phyloP scores from a whole-genome alignment of 2,888 invertebrate species.

The Drosophila flavopinicola region DNA sequence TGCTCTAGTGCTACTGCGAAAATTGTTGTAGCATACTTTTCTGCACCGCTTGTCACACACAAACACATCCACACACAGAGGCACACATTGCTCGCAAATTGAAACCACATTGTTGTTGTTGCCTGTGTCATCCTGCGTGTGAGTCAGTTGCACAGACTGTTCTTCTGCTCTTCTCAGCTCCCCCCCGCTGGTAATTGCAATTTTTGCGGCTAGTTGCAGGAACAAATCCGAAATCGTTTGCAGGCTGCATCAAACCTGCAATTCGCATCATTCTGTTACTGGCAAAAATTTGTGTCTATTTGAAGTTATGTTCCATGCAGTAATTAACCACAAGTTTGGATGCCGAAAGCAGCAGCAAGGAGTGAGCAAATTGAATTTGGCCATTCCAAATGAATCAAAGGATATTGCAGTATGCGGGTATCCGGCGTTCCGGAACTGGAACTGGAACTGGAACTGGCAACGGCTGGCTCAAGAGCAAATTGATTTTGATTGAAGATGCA shows the following conservation, averaged over 20 bases:
- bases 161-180: background rate
- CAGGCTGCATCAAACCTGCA: conserved; percentile 16
- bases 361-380: background rate
- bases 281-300: conserved; percentile 7
- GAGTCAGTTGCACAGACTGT: conserved; percentile 24
- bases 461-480: too few relatives aligned
- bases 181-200: conserved; percentile 34
- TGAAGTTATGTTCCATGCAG: conserved; percentile 1
- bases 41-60: conserved; percentile 34
- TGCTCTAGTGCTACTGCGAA: conserved; percentile 10
- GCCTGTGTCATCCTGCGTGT: conserved; percentile 3
- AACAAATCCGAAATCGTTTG: conserved; percentile 44
- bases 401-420: background rate
- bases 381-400: background rate
- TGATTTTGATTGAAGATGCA: too few relatives aligned
- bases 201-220: conserved; percentile 39
- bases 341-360: background rate
- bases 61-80: conserved; percentile 15
- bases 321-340: conserved; percentile 26
- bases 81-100: conserved; percentile 21
- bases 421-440: background rate
- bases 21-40: conserved; percentile 60
- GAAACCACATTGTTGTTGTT: conserved; percentile 21
- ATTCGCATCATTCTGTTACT: conserved; percentile 20
- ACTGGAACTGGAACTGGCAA: background rate